Percentiles rank a stretch among this genome's conserved stretches.
Conservation (phyloP, 2,113 vertebrate species). For the Reinhardtius hippoglossoides region DNA sequence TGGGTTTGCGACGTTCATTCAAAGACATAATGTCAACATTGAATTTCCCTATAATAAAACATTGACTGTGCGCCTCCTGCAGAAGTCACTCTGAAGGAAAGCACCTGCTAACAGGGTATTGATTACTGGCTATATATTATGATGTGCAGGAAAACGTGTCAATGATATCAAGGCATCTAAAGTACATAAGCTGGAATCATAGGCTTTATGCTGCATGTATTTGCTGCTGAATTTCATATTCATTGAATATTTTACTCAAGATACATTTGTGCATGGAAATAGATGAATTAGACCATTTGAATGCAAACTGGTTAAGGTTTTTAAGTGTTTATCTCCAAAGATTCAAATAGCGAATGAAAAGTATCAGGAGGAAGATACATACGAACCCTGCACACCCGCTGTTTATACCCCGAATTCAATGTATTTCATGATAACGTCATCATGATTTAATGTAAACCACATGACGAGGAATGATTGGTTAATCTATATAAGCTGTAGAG, state of each 20-base stretch:
- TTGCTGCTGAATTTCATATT: background rate
- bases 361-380: too few relatives aligned
- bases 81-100: conserved; percentile 17
- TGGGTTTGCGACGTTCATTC: conserved; percentile 52
- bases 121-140: background rate
- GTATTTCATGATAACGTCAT: background rate
- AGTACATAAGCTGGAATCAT: background rate
- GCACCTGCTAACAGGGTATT: background rate
- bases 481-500: background rate
- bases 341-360: background rate
- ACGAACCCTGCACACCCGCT: too few relatives aligned
- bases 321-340: background rate
- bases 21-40: conserved; percentile 62
- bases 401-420: background rate
- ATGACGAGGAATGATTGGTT: background rate
- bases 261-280: background rate
- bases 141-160: background rate
- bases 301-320: too few relatives aligned
- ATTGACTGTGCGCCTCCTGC: conserved; percentile 27
- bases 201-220: background rate
- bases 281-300: too few relatives aligned
- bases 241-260: background rate
- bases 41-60: conserved; percentile 50
- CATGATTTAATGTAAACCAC: background rate
- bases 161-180: background rate